phyloP scores from a whole-genome alignment of 1,140 invertebrate genomes.

The Heliconius eleuchia region DNA sequence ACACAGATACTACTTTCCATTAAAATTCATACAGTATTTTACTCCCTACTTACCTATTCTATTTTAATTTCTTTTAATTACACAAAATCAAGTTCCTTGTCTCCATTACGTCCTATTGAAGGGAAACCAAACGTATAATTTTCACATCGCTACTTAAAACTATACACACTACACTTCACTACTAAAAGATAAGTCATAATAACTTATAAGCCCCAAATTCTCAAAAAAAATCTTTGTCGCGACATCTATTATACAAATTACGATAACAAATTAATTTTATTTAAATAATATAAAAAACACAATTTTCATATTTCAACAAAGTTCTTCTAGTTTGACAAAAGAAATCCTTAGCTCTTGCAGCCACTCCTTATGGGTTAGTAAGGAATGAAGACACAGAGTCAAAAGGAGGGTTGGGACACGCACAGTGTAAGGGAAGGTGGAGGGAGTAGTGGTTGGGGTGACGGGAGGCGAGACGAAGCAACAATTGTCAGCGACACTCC shows the following conservation, averaged over 20 bases:
- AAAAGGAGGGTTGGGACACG: conserved; percentile 10
- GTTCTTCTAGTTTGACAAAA: not conserved
- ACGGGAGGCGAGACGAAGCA: conserved; percentile 38
- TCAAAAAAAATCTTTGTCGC: too few relatives aligned
- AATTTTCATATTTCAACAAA: too few relatives aligned
- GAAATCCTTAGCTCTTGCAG: not conserved
- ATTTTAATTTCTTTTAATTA: not conserved
- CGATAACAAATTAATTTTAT: too few relatives aligned
- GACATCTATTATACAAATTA: too few relatives aligned
- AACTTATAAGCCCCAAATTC: not conserved
- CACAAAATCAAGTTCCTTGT: not conserved
- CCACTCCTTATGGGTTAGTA: not conserved
- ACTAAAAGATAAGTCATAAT: not conserved
- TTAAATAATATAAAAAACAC: too few relatives aligned
- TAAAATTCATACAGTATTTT: not conserved
- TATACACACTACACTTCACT: not conserved
- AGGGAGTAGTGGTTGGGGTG: not conserved
- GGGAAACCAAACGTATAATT: not conserved
- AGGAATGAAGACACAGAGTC: conserved; percentile 16
- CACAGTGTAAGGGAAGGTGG: conserved; percentile 10
- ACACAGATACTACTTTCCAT: not conserved
- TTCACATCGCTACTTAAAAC: not conserved
- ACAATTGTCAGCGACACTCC: conserved; percentile 57
- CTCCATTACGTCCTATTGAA: not conserved
- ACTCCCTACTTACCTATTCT: not conserved